phyloP scores from a whole-genome alignment of 64 coral and sea anemone species.

The Porites lutea region DNA sequence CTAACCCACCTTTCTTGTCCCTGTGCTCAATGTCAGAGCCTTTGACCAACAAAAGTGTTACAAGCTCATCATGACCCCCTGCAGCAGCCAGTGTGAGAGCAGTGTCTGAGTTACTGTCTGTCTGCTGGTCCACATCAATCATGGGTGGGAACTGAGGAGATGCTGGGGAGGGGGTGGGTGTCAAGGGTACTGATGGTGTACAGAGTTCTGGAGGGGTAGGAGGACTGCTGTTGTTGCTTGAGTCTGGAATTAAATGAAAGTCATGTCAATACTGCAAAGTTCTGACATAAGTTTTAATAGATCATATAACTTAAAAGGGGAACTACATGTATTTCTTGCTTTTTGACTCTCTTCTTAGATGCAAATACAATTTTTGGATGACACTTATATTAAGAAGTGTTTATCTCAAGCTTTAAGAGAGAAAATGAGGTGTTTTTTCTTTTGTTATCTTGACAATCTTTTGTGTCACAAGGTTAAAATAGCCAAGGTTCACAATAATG shows the following conservation, averaged over 20 bases:
- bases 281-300: neutral
- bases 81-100: constrained; percentile 93
- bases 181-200: constrained; percentile 82
- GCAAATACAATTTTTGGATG: too few relatives aligned
- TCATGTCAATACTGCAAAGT: neutral
- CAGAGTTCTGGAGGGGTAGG: constrained; percentile 80
- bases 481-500: too few relatives aligned
- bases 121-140: constrained; percentile 98
- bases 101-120: constrained; percentile 98
- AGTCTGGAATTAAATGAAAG: constrained; percentile 26
- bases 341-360: too few relatives aligned
- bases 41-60: constrained; percentile 78
- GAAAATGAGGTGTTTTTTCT: too few relatives aligned
- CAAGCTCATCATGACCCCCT: constrained; percentile 96
- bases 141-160: constrained; percentile 85
- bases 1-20: constrained; percentile 91
- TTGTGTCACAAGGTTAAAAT: too few relatives aligned
- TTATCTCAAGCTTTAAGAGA: too few relatives aligned
- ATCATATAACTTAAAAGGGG: too few relatives aligned
- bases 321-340: too few relatives aligned
- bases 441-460: too few relatives aligned
- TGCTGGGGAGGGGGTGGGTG: constrained; percentile 92
- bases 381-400: too few relatives aligned
- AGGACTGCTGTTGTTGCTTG: constrained; percentile 84
- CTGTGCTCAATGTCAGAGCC: constrained; percentile 91